Evolutionary conservation across 1,140 invertebrate genomes (phyloP).

Genomic region (Drosophila bifasciata): DNA sequence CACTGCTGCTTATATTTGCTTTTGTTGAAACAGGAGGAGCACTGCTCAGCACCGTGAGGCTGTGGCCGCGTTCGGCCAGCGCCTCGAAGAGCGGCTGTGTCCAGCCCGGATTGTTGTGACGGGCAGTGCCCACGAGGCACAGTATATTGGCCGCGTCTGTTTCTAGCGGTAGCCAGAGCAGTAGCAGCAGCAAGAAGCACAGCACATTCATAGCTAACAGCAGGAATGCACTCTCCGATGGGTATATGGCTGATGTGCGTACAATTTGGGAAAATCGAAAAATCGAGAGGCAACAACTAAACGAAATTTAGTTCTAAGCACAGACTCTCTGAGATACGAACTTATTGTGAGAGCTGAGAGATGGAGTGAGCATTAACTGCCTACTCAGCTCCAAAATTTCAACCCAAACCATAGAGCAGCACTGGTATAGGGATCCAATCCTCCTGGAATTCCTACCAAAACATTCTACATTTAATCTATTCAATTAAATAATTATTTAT

Average conservation of each 20-base stretch:
- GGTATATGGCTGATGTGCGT: background rate
- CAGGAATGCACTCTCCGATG: constrained; percentile 36
- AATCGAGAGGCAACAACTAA: background rate
- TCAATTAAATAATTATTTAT: constrained; percentile 28
- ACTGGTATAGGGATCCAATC: no score
- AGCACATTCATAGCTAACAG: constrained; percentile 35
- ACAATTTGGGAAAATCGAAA: background rate
- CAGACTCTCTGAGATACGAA: background rate
- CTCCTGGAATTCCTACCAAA: no score
- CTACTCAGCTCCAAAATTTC: no score
- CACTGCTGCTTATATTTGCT: constrained; percentile 7
- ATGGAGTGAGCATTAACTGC: background rate
- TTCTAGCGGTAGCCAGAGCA: background rate
- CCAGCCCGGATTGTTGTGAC: constrained; percentile 57
- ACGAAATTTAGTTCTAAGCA: background rate
- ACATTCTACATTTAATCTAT: background rate
- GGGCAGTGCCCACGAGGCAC: constrained; percentile 47
- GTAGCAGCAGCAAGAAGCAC: constrained; percentile 13
- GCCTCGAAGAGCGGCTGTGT: constrained; percentile 43
- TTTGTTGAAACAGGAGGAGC: background rate
- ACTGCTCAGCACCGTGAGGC: constrained; percentile 38
- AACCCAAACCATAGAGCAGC: no score
- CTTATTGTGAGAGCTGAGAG: background rate
- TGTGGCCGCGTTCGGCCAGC: constrained; percentile 54
- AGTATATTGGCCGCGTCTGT: constrained; percentile 48